Percentiles rank a stretch among this genome's conserved stretches.
Conservation (phyloP, 2,888 invertebrate genomes). For the Antheraea yamamai region DNA sequence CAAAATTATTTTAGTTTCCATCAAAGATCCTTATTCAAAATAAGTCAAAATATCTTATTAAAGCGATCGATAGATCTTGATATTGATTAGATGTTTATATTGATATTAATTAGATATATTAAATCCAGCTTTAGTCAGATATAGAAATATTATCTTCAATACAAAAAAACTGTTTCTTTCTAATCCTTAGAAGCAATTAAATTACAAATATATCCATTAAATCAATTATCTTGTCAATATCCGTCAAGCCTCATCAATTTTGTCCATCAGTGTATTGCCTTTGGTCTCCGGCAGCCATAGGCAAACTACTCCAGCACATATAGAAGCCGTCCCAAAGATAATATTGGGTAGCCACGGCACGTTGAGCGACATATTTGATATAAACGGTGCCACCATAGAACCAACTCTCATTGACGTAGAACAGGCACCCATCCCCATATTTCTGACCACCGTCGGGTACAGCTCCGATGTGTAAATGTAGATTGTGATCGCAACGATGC, state of each 20-base stretch:
- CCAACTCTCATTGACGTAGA: constrained; percentile 93
- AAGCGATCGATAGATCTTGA: background rate
- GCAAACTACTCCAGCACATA: constrained; percentile 84
- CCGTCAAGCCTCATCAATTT: constrained; percentile 41
- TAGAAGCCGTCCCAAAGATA: constrained; percentile 86
- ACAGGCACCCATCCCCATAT: constrained; percentile 91
- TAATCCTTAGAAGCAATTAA: too few relatives aligned
- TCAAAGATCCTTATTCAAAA: background rate
- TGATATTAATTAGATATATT: background rate
- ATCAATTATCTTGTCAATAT: background rate
- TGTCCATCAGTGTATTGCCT: constrained; percentile 87
- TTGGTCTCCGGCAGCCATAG: constrained; percentile 89
- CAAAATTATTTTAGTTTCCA: constrained; percentile 44
- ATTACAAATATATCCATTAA: too few relatives aligned
- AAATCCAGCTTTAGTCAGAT: too few relatives aligned
- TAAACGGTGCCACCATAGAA: constrained; percentile 91
- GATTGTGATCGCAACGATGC: constrained; percentile 89
- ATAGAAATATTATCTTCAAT: too few relatives aligned
- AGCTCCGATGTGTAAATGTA: constrained; percentile 94
- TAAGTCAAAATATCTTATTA: background rate
- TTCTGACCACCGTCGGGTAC: constrained; percentile 93
- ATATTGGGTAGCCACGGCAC: constrained; percentile 85
- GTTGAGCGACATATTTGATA: constrained; percentile 83
- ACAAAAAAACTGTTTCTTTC: too few relatives aligned
- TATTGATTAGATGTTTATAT: background rate